Evolutionary conservation across 2,888 invertebrate species (phyloP).

Genomic region (Gandaritis pyraliata): DNA sequence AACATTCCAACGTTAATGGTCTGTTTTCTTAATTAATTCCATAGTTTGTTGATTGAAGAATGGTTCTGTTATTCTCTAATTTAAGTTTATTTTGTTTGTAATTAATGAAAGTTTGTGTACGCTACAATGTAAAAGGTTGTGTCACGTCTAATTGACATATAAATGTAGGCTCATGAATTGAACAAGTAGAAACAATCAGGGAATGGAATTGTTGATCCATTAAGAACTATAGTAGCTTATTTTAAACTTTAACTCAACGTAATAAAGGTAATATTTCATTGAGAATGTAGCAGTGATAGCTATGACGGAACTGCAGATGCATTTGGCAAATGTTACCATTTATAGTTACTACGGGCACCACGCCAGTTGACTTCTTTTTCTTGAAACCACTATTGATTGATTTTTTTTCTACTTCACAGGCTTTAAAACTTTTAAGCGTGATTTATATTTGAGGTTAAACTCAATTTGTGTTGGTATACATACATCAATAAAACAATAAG

Average conservation of each 20-base stretch:
- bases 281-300: not conserved
- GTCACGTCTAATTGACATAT: constrained; percentile 10
- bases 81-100: constrained; percentile 29
- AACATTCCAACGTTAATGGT: constrained; percentile 42
- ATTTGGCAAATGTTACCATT: constrained; percentile 31
- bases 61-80: constrained; percentile 28
- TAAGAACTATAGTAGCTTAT: not conserved
- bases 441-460: too few relatives aligned
- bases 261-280: constrained; percentile 1
- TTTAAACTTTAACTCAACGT: not conserved
- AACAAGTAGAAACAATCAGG: not conserved
- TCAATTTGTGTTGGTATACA: too few relatives aligned
- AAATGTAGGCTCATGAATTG: not conserved
- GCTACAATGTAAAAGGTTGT: constrained; percentile 8
- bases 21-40: constrained; percentile 45
- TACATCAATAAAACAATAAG: too few relatives aligned
- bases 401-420: too few relatives aligned
- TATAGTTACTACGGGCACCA: constrained; percentile 23
- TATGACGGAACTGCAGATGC: constrained; percentile 29
- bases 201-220: too few relatives aligned
- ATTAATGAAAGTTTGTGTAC: constrained; percentile 16
- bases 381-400: not conserved
- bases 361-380: constrained; percentile 28
- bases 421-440: not conserved
- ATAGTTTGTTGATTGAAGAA: constrained; percentile 43